phyloP scores from a whole-genome alignment of 1,140 invertebrate genomes.

The Halictus rubicundus region DNA sequence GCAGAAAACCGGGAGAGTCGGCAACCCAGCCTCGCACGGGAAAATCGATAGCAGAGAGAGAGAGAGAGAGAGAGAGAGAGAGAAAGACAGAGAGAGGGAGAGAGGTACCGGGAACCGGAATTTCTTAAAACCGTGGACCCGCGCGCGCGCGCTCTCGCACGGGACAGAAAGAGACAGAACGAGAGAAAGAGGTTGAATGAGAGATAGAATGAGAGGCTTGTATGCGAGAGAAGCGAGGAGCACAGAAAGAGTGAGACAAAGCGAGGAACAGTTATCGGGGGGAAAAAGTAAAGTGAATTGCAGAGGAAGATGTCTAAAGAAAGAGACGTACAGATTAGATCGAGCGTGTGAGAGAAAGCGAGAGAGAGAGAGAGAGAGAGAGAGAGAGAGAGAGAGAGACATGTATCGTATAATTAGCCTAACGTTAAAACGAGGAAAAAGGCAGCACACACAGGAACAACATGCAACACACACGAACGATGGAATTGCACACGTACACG shows the following conservation, averaged over 20 bases:
- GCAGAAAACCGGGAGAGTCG: not conserved
- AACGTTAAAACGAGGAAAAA: conserved; percentile 9
- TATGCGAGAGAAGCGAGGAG: not conserved
- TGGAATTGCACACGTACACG: not conserved
- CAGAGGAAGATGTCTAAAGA: not conserved
- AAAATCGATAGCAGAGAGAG: conserved; percentile 52
- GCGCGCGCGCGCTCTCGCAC: conserved; percentile 12
- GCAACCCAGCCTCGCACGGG: conserved; percentile 9
- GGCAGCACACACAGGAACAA: not conserved
- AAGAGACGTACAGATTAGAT: not conserved
- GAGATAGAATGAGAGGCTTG: not conserved
- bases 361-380: conserved; percentile 29
- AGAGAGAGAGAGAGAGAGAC: conserved; percentile 5
- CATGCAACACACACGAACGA: not conserved
- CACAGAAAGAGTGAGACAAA: conserved; percentile 24
- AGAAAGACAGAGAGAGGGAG: no score
- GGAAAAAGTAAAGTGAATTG: not conserved
- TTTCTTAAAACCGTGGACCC: conserved; percentile 18
- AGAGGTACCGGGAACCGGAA: conserved; percentile 8
- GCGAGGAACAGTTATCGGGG: not conserved
- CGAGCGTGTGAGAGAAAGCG: conserved; percentile 20
- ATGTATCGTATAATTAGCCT: conserved; percentile 38
- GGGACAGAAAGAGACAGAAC: not conserved
- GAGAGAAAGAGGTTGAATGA: not conserved
- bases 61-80: no score